These are phyloP conservation scores for Petromus typicus DNA, from an alignment of 2,113 vertebrate genomes.

Conservation along the genomic window DNA sequence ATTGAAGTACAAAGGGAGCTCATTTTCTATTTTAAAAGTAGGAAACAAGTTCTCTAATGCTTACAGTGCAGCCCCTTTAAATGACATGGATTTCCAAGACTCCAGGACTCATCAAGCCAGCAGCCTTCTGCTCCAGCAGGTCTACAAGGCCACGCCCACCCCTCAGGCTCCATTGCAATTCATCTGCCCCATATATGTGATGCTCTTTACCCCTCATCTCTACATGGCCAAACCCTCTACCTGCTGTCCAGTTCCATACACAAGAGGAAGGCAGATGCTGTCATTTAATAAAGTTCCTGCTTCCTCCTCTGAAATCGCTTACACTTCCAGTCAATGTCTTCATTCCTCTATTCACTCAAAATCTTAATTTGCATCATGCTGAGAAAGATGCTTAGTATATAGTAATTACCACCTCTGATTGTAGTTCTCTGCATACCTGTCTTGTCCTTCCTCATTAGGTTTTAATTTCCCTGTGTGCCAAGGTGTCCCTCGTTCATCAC, in stretches of 20 bases:
- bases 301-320: background rate
- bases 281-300: background rate
- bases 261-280: background rate
- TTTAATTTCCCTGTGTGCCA: background rate
- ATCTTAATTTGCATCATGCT: background rate
- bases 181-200: background rate
- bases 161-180: background rate
- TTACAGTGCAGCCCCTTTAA: background rate
- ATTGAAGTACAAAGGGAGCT: background rate
- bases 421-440: background rate
- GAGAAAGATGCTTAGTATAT: background rate
- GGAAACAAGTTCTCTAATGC: background rate
- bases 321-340: background rate
- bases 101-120: background rate
- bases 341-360: slow-evolving; percentile 24
- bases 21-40: slow-evolving; percentile 7
- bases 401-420: background rate
- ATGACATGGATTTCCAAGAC: background rate
- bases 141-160: background rate
- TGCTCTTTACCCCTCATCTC: background rate
- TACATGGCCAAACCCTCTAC: background rate
- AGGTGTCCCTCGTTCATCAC: background rate
- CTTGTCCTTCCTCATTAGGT: background rate
- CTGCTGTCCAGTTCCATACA: background rate
- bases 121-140: background rate